phyloP scores from a whole-genome alignment of 2,113 vertebrate genomes.

The Chunga burmeisteri region DNA sequence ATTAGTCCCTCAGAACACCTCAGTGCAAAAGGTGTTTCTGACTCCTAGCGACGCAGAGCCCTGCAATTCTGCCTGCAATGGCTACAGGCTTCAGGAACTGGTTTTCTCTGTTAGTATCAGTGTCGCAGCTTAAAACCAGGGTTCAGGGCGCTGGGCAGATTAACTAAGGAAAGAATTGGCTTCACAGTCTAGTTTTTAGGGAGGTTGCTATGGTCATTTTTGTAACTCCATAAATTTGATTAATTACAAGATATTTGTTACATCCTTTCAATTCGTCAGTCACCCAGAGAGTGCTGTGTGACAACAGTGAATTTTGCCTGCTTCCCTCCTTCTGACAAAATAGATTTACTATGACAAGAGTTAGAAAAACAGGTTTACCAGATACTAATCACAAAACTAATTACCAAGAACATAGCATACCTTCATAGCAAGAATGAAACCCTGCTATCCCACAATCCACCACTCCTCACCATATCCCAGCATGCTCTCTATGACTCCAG shows the following conservation, averaged over 20 bases:
- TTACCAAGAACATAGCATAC: neutral
- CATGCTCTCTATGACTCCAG: neutral
- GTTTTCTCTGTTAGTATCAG: neutral
- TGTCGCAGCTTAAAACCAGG: neutral
- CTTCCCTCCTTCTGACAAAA: neutral
- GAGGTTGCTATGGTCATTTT: neutral
- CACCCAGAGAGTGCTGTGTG: neutral
- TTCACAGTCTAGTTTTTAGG: neutral
- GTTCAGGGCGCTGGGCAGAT: neutral
- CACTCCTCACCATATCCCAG: neutral
- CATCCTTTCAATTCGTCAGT: neutral
- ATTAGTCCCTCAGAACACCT: neutral
- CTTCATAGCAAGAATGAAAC: neutral
- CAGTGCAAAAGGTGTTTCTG: neutral
- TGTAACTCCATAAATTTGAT: neutral
- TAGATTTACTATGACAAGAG: neutral
- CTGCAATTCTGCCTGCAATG: neutral
- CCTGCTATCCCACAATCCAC: accelerated
- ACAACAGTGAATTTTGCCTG: neutral
- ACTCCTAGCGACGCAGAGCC: neutral
- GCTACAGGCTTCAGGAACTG: neutral
- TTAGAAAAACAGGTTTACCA: neutral
- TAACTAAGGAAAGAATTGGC: neutral
- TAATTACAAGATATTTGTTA: neutral
- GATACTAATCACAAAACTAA: neutral